A percentile compares a stretch with the other conserved stretches of the same genome.
Conservation (phyloP, 2,113 vertebrate species). For the Sciurus niger region DNA sequence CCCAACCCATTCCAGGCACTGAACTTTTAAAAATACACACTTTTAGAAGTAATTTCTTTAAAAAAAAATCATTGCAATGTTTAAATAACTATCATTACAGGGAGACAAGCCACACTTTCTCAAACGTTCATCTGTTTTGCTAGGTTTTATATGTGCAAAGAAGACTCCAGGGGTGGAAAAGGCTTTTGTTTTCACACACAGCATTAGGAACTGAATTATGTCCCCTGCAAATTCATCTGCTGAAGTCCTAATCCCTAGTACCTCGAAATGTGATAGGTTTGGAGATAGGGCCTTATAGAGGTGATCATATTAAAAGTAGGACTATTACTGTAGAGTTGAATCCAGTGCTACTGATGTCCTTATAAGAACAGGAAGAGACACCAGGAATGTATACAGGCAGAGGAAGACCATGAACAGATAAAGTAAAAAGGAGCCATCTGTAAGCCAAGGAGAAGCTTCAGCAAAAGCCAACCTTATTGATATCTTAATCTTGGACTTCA, state of each 20-base stretch:
- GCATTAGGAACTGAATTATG: neutral
- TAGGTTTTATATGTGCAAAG: slow-evolving; percentile 2
- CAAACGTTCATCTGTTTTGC: neutral
- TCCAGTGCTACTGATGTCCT: neutral
- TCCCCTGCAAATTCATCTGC: neutral
- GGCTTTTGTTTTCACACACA: neutral
- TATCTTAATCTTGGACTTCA: neutral
- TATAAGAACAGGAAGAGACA: neutral
- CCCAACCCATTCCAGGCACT: neutral
- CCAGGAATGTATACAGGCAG: too few species aligned
- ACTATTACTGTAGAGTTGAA: neutral
- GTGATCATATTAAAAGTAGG: neutral
- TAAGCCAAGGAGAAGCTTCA: neutral
- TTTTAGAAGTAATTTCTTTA: slow-evolving; percentile 21
- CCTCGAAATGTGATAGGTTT: neutral
- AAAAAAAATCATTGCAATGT: slow-evolving; percentile 4
- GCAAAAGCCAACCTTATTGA: neutral
- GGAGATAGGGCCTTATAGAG: neutral
- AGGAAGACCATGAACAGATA: neutral
- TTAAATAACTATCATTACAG: slow-evolving; percentile 45
- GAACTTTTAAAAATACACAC: neutral
- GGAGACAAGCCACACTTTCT: neutral
- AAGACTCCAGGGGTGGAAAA: neutral
- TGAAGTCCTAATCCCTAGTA: neutral
- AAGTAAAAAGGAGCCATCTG: neutral